Percentiles rank a stretch among this genome's conserved stretches.
These are phyloP conservation scores for Pinna nobilis DNA, from an alignment of 1,140 invertebrate genomes.

Conservation along the genomic window DNA sequence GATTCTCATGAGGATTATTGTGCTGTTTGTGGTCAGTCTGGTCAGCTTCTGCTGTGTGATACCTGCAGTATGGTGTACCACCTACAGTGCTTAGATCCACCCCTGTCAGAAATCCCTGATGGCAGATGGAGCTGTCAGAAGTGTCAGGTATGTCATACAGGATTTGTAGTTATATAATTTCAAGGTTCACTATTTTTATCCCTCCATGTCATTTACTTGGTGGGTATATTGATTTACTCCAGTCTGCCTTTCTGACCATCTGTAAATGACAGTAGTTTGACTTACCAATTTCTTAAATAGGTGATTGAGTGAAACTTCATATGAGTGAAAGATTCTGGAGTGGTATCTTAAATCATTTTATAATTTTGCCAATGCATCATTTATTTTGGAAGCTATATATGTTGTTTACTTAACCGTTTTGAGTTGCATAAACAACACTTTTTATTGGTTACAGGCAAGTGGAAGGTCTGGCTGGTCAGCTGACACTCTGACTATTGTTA, in stretches of 20 bases:
- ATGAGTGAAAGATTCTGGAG: too few species aligned
- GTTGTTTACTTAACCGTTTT: not conserved
- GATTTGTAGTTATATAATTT: not conserved
- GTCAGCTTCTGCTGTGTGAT: conserved; percentile 91
- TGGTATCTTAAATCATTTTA: too few species aligned
- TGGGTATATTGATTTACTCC: too few species aligned
- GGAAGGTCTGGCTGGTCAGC: conserved; percentile 31
- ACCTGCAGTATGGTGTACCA: conserved; percentile 95
- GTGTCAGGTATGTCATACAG: conserved; percentile 60
- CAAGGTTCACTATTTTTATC: too few species aligned
- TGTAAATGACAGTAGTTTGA: too few species aligned
- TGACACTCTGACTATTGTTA: conserved; percentile 56
- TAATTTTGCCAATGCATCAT: too few species aligned
- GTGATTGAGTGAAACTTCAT: too few species aligned
- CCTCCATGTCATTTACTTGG: too few species aligned
- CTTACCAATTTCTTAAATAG: too few species aligned
- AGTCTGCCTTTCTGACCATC: too few species aligned
- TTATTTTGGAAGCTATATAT: too few species aligned
- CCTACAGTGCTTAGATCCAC: conserved; percentile 93
- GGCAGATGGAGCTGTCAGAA: conserved; percentile 69
- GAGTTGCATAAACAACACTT: not conserved
- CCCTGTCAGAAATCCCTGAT: conserved; percentile 91
- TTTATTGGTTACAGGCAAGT: conserved; percentile 27
- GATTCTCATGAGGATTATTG: conserved; percentile 61
- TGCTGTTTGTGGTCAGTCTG: conserved; percentile 63